Base-by-base conservation (phyloP, 30 jellyfish, hydroid and myxozoan species). In the Aurelia sp. region DNA sequence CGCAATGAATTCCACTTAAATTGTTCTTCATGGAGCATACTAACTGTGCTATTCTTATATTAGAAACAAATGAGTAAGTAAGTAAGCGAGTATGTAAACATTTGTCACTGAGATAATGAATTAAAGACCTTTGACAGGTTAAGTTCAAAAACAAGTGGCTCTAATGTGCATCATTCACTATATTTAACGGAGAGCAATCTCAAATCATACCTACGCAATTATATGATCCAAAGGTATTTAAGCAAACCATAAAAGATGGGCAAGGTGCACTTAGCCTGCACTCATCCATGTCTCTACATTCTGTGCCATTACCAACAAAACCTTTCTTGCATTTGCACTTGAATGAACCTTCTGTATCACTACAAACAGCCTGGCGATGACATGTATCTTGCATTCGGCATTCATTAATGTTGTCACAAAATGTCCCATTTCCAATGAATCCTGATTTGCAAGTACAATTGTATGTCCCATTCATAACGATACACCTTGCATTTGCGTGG, bases 401-500 rank as follows among this genome's bases (percentile, higher is more conserved):
- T 48, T 72, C 83, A 44, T 72, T 48, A 18, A 13, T 15, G 41
- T 72, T 72, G 23, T 22, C 83, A 21, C 83, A 72, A 37, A 19
- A 2, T 1, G 71, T 59, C 20, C 88, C 88, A 62, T 77, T 77
- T 4, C 88, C 88, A 21, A 11, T 61, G 47, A 59, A 77, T 12
- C 88, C 88, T 22, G 52, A 22, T 11, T 37, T 62, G 67, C 88
- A 88, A 53, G 66, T 33, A 70, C 91, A 79, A 15, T 4, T 30
- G 65, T 69, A 55, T 16, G 84, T 63, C 20, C 96, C 91, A 59
- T 66, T 60, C 16, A 81, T 30, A 52, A 53, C 74, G 35, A 59
- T 13, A 75, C 91, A 80, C 37, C n/a, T 19, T 33, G 96, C 96
- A 67, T 76, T 62, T 44, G 66, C 35, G 40, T 77, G 79, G 84